phyloP scores from a whole-genome alignment of 2,797 vertebrate species.

The Thamnophis elegans region DNA sequence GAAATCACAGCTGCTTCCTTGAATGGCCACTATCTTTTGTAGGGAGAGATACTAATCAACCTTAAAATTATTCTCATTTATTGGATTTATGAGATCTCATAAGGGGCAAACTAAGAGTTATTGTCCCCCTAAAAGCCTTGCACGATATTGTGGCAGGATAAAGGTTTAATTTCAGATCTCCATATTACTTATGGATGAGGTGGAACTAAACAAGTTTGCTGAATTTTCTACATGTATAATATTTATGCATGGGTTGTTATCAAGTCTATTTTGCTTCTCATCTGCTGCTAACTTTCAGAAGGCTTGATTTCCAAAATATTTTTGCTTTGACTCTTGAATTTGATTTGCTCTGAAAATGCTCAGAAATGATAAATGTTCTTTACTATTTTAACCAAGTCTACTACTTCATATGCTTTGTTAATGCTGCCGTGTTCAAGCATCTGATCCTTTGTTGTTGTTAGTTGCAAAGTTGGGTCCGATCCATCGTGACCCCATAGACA shows the following conservation, averaged over 20 bases:
- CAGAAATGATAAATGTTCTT: not conserved
- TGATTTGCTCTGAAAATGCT: not conserved
- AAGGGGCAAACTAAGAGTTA: not conserved
- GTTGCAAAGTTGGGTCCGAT: too few relatives aligned
- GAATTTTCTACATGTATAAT: not conserved
- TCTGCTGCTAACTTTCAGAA: not conserved
- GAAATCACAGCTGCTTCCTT: slow-evolving; percentile 56
- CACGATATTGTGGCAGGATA: not conserved
- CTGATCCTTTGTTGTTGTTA: not conserved
- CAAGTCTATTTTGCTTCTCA: not conserved
- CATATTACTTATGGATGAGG: not conserved
- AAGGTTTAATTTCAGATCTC: not conserved
- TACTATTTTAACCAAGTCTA: not conserved
- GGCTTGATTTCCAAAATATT: not conserved
- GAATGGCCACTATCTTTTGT: not conserved
- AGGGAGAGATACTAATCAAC: slow-evolving; percentile 2
- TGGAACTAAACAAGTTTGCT: not conserved
- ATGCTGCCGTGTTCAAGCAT: not conserved
- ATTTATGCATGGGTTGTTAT: not conserved
- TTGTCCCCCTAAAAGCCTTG: not conserved
- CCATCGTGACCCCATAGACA: too few relatives aligned
- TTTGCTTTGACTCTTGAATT: not conserved
- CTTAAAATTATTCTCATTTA: not conserved
- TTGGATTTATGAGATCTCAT: not conserved
- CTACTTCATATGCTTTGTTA: not conserved